Evolutionary conservation across 2,113 vertebrate genomes (phyloP).

Genomic region (Lophura nycthemera): DNA sequence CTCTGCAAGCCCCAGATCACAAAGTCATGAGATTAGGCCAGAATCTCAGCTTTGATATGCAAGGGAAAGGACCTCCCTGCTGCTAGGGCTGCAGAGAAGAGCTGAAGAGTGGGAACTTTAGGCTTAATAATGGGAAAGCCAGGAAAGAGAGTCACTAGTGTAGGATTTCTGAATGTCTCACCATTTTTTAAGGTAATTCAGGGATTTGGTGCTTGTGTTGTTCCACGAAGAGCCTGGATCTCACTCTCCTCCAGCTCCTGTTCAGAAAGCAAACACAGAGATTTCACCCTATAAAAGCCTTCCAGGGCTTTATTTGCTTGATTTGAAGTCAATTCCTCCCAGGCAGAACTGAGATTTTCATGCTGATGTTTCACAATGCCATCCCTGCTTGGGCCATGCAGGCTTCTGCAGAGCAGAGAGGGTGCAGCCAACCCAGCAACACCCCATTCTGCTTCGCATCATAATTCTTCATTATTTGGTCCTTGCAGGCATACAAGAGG

Average conservation of each 20-base stretch:
- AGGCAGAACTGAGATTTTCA: background rate
- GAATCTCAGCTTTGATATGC: background rate
- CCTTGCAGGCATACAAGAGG: conserved; percentile 96
- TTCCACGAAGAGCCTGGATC: background rate
- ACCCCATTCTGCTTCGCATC: background rate
- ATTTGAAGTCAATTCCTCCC: background rate
- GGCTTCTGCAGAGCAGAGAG: background rate
- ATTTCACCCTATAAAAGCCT: background rate
- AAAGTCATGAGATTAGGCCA: background rate
- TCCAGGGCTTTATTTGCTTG: background rate
- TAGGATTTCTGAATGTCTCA: background rate
- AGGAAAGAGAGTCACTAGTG: background rate
- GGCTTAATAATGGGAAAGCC: background rate
- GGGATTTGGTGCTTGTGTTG: background rate
- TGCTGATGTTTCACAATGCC: background rate
- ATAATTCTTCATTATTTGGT: conserved; percentile 20
- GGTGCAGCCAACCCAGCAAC: background rate
- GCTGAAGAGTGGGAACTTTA: background rate
- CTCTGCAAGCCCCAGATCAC: background rate
- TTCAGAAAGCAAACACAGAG: background rate
- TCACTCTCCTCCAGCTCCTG: background rate
- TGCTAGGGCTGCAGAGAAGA: background rate
- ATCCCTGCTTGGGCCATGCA: background rate
- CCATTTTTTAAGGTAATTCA: background rate
- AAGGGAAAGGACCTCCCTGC: background rate